A percentile compares a stretch with the other conserved stretches of the same genome.
phyloP scores from a whole-genome alignment of 2,113 vertebrate species.

The Solea senegalensis region DNA sequence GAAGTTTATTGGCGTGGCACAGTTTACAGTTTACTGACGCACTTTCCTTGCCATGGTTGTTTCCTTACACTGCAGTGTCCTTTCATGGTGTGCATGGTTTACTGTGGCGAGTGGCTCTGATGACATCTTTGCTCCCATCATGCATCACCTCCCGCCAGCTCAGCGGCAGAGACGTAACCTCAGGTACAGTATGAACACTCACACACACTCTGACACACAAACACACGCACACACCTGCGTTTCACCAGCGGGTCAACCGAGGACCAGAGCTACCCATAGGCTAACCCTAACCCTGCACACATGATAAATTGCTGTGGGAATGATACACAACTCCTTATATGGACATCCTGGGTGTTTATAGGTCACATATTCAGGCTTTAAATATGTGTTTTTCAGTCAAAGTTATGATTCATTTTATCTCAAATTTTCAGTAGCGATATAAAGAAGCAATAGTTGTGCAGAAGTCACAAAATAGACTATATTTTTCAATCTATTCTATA shows the following conservation, averaged over 20 bases:
- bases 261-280: too few relatives aligned
- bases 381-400: too few relatives aligned
- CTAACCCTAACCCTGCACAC: too few relatives aligned
- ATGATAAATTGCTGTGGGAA: too few relatives aligned
- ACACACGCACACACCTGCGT: background rate
- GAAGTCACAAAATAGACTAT: too few relatives aligned
- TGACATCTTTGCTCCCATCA: slow-evolving; percentile 60
- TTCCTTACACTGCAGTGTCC: slow-evolving; percentile 49
- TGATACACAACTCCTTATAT: too few relatives aligned
- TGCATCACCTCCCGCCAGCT: slow-evolving; percentile 42
- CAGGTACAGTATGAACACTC: slow-evolving; percentile 47
- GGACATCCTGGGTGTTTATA: too few relatives aligned
- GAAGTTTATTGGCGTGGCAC: slow-evolving; percentile 2
- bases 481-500: too few relatives aligned
- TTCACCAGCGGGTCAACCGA: slow-evolving; percentile 27
- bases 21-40: background rate
- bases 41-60: slow-evolving; percentile 32
- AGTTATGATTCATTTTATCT: too few relatives aligned
- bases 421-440: too few relatives aligned
- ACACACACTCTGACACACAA: slow-evolving; percentile 15
- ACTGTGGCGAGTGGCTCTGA: slow-evolving; percentile 33
- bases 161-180: slow-evolving; percentile 34
- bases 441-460: too few relatives aligned
- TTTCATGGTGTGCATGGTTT: slow-evolving; percentile 44
- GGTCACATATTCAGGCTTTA: too few relatives aligned